Conservation (phyloP, 2,888 invertebrate genomes). For the Chelonus formosanus region DNA sequence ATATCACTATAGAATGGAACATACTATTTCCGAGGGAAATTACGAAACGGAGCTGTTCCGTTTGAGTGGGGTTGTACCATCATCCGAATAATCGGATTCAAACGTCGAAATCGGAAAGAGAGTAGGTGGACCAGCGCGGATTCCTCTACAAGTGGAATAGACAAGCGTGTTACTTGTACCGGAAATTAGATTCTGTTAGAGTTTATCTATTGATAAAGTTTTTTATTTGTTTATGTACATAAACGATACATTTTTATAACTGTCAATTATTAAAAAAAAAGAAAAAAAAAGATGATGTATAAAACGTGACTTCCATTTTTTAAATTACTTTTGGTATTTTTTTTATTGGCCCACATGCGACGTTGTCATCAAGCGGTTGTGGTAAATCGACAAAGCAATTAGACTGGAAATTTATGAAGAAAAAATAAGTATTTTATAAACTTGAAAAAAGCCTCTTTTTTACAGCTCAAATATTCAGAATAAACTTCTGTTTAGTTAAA, state of each 20-base stretch:
- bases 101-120: conserved; percentile 19
- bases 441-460: conserved; percentile 1
- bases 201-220: conserved; percentile 3
- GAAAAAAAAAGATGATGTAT: neutral
- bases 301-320: no score
- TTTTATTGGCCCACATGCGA: no score
- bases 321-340: no score
- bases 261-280: neutral
- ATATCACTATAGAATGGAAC: conserved; percentile 26
- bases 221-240: neutral
- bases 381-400: conserved; percentile 24
- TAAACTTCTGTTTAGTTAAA: no score
- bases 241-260: neutral
- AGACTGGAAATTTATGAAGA: conserved; percentile 27
- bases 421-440: conserved; percentile 15
- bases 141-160: conserved; percentile 1
- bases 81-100: conserved; percentile 32
- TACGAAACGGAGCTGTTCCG: conserved; percentile 36
- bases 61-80: conserved; percentile 25
- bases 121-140: conserved; percentile 1
- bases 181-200: conserved; percentile 25
- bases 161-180: conserved; percentile 20
- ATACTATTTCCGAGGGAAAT: conserved; percentile 35
- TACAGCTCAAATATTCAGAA: neutral
- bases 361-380: no score